These are phyloP conservation scores for Coreoperca whiteheadi DNA, from an alignment of 2,113 vertebrate species.

Conservation along the genomic window DNA sequence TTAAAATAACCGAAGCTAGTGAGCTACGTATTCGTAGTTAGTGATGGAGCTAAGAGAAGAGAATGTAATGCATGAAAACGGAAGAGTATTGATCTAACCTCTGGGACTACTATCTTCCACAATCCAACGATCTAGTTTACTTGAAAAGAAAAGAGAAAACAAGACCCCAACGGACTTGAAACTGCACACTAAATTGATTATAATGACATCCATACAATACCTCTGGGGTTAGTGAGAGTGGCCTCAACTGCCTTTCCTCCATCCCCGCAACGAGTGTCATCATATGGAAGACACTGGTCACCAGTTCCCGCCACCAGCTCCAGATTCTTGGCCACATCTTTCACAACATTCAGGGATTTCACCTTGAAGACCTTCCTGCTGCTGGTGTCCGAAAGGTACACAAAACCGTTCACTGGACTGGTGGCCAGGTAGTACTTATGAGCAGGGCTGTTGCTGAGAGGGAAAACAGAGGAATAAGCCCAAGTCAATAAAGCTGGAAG, in stretches of 20 bases:
- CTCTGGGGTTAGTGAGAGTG: conserved; percentile 95
- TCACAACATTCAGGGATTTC: conserved; percentile 90
- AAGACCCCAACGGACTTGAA: not conserved
- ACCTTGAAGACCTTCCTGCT: conserved; percentile 96
- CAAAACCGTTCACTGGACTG: conserved; percentile 90
- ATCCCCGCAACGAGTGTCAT: conserved; percentile 96
- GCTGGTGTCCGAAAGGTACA: conserved; percentile 97
- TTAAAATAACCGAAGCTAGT: conserved; percentile 3
- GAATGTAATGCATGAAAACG: conserved; percentile 53
- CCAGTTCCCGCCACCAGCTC: conserved; percentile 96
- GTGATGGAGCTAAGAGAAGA: conserved; percentile 36
- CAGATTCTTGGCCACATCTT: conserved; percentile 94
- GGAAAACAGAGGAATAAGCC: conserved; percentile 30
- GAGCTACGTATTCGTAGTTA: not conserved
- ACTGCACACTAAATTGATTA: conserved; percentile 4
- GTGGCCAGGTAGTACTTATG: conserved; percentile 98
- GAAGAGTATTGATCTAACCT: conserved; percentile 57
- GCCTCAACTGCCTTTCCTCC: conserved; percentile 96
- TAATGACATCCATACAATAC: conserved; percentile 78
- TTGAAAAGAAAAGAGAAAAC: conserved; percentile 27
- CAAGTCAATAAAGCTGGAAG: conserved; percentile 64
- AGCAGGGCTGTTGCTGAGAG: conserved; percentile 92
- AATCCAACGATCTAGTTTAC: conserved; percentile 3
- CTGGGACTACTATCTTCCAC: conserved; percentile 16
- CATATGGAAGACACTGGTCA: conserved; percentile 97